These are phyloP conservation scores for Cyclophora punctaria DNA, from an alignment of 2,888 invertebrate genomes.

Conservation along the genomic window DNA sequence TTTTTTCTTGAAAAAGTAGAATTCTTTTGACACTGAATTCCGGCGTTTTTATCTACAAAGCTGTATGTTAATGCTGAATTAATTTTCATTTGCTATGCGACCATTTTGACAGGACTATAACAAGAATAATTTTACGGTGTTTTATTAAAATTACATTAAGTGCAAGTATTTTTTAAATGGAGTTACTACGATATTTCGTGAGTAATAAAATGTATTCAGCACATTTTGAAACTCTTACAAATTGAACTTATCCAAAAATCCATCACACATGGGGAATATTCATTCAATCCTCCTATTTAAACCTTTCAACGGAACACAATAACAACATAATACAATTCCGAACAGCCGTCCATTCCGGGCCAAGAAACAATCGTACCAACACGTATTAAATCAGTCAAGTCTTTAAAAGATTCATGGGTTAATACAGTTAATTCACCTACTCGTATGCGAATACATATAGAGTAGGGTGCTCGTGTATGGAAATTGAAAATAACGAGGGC, in stretches of 20 bases:
- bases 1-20: constrained; percentile 23
- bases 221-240: too few species aligned
- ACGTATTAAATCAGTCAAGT: constrained; percentile 54
- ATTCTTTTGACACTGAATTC: constrained; percentile 30
- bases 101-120: constrained; percentile 23
- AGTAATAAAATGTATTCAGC: too few species aligned
- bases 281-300: too few species aligned
- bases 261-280: too few species aligned
- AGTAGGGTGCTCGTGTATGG: constrained; percentile 67
- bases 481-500: constrained; percentile 75
- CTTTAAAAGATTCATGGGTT: constrained; percentile 70
- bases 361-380: constrained; percentile 28
- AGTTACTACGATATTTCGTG: too few species aligned
- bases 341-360: too few species aligned
- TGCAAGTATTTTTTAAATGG: too few species aligned
- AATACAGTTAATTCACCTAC: constrained; percentile 62
- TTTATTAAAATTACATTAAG: constrained; percentile 7
- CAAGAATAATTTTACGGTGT: constrained; percentile 15
- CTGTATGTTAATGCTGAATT: constrained; percentile 33
- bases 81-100: constrained; percentile 31
- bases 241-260: too few species aligned
- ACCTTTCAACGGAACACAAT: too few species aligned
- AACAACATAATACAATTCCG: too few species aligned
- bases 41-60: constrained; percentile 32
- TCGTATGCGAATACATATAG: constrained; percentile 59